Conservation (phyloP, 2,113 vertebrate species). For the Megaceryle maxima region DNA sequence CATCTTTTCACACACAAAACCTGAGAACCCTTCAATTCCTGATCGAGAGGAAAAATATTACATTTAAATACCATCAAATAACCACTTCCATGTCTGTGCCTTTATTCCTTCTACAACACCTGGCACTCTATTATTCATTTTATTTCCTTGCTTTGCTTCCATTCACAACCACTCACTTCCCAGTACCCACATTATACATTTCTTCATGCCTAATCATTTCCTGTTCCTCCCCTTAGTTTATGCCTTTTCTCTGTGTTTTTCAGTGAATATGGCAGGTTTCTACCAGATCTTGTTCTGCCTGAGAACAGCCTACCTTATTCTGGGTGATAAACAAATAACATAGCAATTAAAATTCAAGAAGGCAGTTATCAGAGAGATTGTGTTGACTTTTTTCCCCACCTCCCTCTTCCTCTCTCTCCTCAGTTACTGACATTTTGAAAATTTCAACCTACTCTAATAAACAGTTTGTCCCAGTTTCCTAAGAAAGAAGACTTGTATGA, state of each 20-base stretch:
- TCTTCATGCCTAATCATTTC: not conserved
- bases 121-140: not conserved
- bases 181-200: not conserved
- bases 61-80: not conserved
- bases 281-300: not conserved
- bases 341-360: not conserved
- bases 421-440: not conserved
- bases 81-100: not conserved
- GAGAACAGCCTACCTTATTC: not conserved
- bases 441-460: not conserved
- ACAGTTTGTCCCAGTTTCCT: not conserved
- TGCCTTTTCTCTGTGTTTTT: not conserved
- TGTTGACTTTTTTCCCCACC: not conserved
- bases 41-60: not conserved
- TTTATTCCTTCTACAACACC: not conserved
- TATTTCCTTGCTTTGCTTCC: conserved; percentile 6
- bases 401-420: not conserved
- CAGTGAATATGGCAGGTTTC: not conserved
- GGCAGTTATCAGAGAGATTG: not conserved
- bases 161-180: not conserved
- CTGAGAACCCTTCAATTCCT: not conserved
- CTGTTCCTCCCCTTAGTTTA: not conserved
- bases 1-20: not conserved
- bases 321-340: not conserved
- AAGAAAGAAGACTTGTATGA: not conserved